Evolutionary conservation across 2,797 vertebrate species (phyloP).

Genomic region (Telmatherina bonti): DNA sequence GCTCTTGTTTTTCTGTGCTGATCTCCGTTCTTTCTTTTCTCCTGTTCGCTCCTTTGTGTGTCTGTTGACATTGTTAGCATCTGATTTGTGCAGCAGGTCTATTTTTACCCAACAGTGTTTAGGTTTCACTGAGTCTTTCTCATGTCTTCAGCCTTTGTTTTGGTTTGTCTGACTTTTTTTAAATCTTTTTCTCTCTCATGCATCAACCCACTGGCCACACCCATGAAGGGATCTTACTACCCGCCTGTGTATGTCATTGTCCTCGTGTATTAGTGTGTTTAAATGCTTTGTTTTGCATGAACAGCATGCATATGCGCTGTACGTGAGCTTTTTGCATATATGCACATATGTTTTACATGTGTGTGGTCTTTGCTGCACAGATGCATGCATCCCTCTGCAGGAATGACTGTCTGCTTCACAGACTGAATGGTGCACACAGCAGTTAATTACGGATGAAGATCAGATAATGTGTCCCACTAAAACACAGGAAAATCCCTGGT

Average conservation of each 20-base stretch:
- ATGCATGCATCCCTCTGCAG: conserved; percentile 27
- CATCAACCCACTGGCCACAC: conserved; percentile 22
- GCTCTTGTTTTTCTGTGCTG: neutral
- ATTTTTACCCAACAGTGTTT: conserved; percentile 73
- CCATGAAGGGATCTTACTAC: conserved; percentile 22
- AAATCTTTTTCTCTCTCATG: conserved; percentile 5
- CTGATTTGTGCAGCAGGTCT: conserved; percentile 55
- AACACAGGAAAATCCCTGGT: conserved; percentile 32
- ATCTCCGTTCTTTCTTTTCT: neutral
- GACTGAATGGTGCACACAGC: conserved; percentile 43
- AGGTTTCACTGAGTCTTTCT: conserved; percentile 53
- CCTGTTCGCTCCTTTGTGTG: neutral
- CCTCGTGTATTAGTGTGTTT: neutral
- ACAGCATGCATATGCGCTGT: neutral
- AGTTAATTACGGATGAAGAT: conserved; percentile 41
- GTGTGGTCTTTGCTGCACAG: conserved; percentile 27
- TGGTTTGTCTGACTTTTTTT: conserved; percentile 47
- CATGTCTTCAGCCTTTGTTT: conserved; percentile 70
- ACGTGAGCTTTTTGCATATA: neutral
- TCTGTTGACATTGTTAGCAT: conserved; percentile 30
- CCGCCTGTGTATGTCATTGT: conserved; percentile 2
- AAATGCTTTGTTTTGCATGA: neutral
- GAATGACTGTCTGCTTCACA: conserved; percentile 30
- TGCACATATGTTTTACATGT: neutral
- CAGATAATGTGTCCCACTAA: conserved; percentile 18